Base-by-base conservation (phyloP, 2,113 vertebrate species). In the Balaenoptera acutorostrata region DNA sequence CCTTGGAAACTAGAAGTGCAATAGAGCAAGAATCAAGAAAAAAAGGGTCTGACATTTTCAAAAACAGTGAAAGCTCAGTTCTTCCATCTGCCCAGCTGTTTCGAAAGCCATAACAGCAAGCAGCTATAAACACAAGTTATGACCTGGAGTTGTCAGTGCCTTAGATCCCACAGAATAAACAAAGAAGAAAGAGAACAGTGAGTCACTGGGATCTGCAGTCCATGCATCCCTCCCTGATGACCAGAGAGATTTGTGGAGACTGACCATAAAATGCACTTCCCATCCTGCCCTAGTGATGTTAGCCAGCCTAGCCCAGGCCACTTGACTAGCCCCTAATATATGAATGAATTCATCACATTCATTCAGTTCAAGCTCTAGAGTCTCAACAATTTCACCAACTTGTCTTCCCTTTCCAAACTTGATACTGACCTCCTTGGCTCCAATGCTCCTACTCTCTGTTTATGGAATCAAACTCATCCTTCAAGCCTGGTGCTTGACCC, bases 71-170 rank as follows among this genome's bases (percentile, higher is more conserved):
- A 80, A 25, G 18, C 63, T 85, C 49, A 41, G 46, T 44, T 69
- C 87, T 85, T 52, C 59, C 49, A 36, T 78, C 89, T 93, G n/a
- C 23, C 61, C 93, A 96, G 93, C 82, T 97, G 23, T 87, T 88
- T 63, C 82, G 64, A 83, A 98, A 97, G 82, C 82, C 97, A 74
- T 83, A 97, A 81, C 93, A 90, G 80, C 93, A 75, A 93, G 83
- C 23, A 88, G 82, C 69, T 88, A 55, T 94, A 88, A 93, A 94
- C 18, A 9, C 29, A 90, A 88, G n/a, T 64, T 87, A 55, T 96
- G 92, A 90, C 90, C 84, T 68, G 44, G 64, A 72, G 2, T 23
- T 97, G 41, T 71, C 88, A n/a, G 10, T 52, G 55, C 68, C 66
- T 74, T 83, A 2, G 46, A 33, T 39, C 27, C 33, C 87, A 87